Base-by-base conservation (phyloP, 1,140 invertebrate genomes). In the Lutraria rhynchaena region DNA sequence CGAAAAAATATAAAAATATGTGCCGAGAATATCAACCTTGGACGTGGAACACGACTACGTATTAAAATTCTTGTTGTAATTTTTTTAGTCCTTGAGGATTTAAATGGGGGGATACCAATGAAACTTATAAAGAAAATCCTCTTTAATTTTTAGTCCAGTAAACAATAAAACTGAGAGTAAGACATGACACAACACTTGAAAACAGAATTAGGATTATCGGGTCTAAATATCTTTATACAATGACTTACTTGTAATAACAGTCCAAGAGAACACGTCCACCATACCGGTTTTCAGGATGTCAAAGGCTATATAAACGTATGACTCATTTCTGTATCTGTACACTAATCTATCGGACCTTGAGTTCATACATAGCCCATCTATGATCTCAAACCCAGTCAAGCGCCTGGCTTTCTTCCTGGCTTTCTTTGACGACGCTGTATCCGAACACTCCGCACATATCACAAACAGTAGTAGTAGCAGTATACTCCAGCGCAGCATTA, bases 281-380 rank as follows among this genome's bases (percentile, higher is more conserved):
- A 35, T 73, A 5, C 78, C 78, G 3, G 44, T 73, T 24, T 81
- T 81, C 44, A 81, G 44, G 19, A 37, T 65, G 31, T 81, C 78
- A 53, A 81, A 81, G 9, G 78, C 78, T 4, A 81, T 73, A 46
- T 63, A 81, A 3, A 74, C 69, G 53, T 73, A 67, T 0, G 78
- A 73, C n/a, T 81, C 70, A 46, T 81, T 81, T 41, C 58, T 73
- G 46, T 73, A 24, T 73, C 78, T 49, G 49, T 81, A 81, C 9
- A 81, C 58, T 5, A 81, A 57, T 7, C 67, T n/a, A 57, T 81
- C 78, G 7, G 78, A 49, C 22, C 70, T 55, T 5, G n/a, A 19
- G 7, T 37, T 37, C 35, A 81, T 58, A 35, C 78, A 81, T 7
- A 81, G 19, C 17, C 78, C 78, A 27, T 74, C 58, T 15, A 81